Evolutionary conservation across 2,888 invertebrate species (phyloP), one percentile per base, ranked within the genome.

Genomic region (Laothoe populi): DNA sequence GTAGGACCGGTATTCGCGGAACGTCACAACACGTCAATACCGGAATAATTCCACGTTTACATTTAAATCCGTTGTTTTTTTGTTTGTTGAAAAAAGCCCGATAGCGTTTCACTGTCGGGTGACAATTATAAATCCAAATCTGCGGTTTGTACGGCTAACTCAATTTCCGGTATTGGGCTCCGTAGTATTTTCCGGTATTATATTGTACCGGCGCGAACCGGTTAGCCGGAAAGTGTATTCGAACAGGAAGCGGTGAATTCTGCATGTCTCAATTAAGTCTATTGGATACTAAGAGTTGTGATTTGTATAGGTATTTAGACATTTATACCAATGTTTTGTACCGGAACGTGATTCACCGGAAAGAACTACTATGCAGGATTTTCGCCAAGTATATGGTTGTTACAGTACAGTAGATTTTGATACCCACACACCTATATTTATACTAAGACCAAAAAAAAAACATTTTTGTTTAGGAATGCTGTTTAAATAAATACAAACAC

Each of bases 71-170:
- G 31, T 19, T 53, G 53, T 35, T 53, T 49, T 16, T 53, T 53
- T 53, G 53, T 53, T 53, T 53, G 35, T 53, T 53, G 35, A 35
- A 53, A 53, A 53, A 19, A 8, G n/a, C n/a, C 49, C 31, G 53
- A 31, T 35, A 23, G 26, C 53, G 53, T 53, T 31, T 53, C 53
- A 35, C 19, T 53, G 53, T 53, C 53, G 53, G 19, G 16, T 53
- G 53, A 35, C 65, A 65, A 65, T 63, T 65, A 62, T 62, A 23
- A 48, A 62, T 53, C 53, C 19, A 35, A 64, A 61, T 63, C 64
- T 65, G 63, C 60, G 64, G 66, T 59, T 61, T 62, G 63, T 59
- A 49, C 60, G 68, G 69, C 62, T 64, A 67, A 67, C 69, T 65
- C 61, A 66, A 66, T 66, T 65, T 70, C 66, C 68, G 62, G 63